Evolutionary conservation across 2,888 invertebrate genomes (phyloP).

Genomic region (Linyphia triangularis): DNA sequence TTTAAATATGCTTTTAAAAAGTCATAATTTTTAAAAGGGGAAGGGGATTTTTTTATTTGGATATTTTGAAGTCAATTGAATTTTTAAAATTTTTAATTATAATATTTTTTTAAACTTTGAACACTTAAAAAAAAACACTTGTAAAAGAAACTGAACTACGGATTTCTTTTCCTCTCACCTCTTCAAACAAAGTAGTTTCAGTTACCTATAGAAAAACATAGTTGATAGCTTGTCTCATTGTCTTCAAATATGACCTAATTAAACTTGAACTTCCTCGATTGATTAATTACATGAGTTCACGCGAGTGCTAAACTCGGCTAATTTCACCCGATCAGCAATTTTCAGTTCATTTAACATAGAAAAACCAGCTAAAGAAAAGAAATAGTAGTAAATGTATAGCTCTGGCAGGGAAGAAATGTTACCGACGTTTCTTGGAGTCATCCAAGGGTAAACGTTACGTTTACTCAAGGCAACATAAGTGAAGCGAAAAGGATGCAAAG

Average conservation of each 20-base stretch:
- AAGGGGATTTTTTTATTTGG: too few relatives aligned
- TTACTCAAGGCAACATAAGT: slow-evolving; percentile 22
- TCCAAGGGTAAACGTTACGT: slow-evolving; percentile 39
- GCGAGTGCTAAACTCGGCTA: not conserved
- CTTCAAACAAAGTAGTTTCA: not conserved
- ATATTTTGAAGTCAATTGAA: too few relatives aligned
- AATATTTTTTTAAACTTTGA: too few relatives aligned
- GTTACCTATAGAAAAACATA: too few relatives aligned
- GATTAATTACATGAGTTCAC: slow-evolving; percentile 30
- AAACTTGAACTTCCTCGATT: slow-evolving; percentile 24
- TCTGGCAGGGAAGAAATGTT: not conserved
- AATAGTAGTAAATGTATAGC: not conserved
- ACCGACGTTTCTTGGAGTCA: slow-evolving; percentile 24
- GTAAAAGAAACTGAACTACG: too few relatives aligned
- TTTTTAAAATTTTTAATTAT: too few relatives aligned
- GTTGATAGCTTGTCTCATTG: not conserved
- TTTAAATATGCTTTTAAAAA: too few relatives aligned
- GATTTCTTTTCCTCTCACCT: not conserved
- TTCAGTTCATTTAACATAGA: not conserved
- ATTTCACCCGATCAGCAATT: not conserved
- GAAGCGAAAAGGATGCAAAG: slow-evolving; percentile 26
- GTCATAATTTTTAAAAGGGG: too few relatives aligned
- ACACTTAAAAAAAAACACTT: too few relatives aligned
- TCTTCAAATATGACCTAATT: not conserved
- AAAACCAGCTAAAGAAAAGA: not conserved